Evolutionary conservation across 1,140 invertebrate species (phyloP).

Genomic region (Physella acuta): DNA sequence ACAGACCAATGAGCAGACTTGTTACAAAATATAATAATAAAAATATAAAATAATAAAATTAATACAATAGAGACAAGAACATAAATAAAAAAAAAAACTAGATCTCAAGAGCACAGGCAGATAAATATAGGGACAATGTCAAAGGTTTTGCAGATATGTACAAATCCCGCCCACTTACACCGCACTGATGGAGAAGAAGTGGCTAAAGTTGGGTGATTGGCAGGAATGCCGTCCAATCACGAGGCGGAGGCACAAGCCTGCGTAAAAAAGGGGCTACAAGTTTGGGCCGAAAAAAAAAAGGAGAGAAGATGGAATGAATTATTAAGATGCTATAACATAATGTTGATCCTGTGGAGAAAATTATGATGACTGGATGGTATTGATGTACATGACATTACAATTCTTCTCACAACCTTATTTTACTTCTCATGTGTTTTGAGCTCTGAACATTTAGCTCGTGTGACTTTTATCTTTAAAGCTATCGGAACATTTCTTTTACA

Average conservation of each 20-base stretch:
- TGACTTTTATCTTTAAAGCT: no score
- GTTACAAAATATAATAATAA: constrained; percentile 22
- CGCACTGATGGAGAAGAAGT: constrained; percentile 7
- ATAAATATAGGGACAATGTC: constrained; percentile 25
- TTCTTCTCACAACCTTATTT: no score
- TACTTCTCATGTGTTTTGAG: no score
- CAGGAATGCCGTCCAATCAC: constrained; percentile 17
- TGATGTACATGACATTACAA: no score
- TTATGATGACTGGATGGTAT: no score
- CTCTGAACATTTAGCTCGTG: no score
- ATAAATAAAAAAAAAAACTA: constrained; percentile 11
- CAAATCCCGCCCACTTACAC: constrained; percentile 25
- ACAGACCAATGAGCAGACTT: constrained; percentile 20
- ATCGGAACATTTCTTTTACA: no score
- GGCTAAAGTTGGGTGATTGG: constrained; percentile 17
- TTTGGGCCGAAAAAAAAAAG: constrained; percentile 5
- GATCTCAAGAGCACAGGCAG: constrained; percentile 22
- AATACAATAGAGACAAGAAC: background rate
- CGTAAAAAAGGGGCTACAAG: constrained; percentile 1
- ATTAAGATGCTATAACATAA: no score
- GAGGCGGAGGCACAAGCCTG: constrained; percentile 14
- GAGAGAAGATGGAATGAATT: constrained; percentile 3
- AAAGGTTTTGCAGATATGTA: constrained; percentile 11
- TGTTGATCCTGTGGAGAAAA: no score
- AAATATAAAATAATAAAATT: background rate